Evolutionary conservation across 2,888 invertebrate genomes (phyloP), one percentile per base, ranked within the genome.

Genomic region (Crossocerus cetratus): DNA sequence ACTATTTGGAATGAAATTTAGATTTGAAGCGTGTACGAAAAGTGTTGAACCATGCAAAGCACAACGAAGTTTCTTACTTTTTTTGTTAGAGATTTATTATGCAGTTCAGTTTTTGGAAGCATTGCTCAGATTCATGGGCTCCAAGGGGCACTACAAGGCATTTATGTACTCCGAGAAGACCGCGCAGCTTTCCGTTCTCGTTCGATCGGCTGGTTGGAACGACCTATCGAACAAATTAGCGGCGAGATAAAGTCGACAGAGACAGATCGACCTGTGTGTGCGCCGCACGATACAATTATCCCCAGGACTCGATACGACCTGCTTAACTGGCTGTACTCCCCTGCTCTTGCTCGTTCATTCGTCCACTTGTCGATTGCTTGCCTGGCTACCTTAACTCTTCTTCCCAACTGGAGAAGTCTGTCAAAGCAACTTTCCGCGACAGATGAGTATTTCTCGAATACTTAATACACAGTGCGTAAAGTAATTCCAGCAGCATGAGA

Each of bases 161-260:
- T 32, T 32, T 32, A 63, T 71, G 77, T 76, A 65, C 65, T 55
- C 54, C 43, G 3, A 21, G 20, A 54, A 45, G 14, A 68, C 67
- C 55, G 45, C 67, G 58, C 61, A 54, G 62, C 65, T 56, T 20
- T 54, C 32, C 23, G 42, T 22, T 59, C 49, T 22, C 32, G 23
- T 16, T 22, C 32, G 32, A 11, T 43, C 53, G 44, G 16, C 61
- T 55, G 59, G 32, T 53, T 55, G 69, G 70, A 32, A 74, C 78
- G 76, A 81, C 60, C 81, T 83, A 84, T 85, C 84, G 87, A 86
- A 87, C 87, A 89, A 89, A 89, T 89, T 88, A 88, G 88, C 83
- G 78, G 77, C 70, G 76, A 83, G 89, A 88, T 89, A 89, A 89
- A 84, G 82, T 81, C 86, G 89, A 88, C 89, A 87, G 88, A 88